These are phyloP conservation scores for Bombus impatiens DNA, from an alignment of 1,140 invertebrate species.

Conservation along the genomic window DNA sequence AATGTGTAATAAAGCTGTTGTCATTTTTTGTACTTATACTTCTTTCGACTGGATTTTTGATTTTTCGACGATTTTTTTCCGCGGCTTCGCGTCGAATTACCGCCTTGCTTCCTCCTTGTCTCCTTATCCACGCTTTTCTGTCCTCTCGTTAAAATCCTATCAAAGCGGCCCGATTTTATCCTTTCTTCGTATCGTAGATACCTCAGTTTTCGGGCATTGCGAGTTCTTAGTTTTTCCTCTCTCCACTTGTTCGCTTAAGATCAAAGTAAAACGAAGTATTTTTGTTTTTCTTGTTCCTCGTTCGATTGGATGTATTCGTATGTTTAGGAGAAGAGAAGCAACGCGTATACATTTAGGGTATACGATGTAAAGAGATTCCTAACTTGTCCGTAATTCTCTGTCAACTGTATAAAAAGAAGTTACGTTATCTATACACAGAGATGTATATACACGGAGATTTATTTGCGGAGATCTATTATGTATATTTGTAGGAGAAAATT, in stretches of 20 bases:
- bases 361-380: constrained; percentile 19
- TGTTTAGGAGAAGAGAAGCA: not conserved
- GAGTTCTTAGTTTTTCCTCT: not conserved
- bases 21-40: constrained; percentile 79
- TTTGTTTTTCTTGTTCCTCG: not conserved
- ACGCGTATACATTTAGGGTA: not conserved
- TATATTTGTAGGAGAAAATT: constrained; percentile 80
- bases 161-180: not conserved
- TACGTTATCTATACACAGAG: constrained; percentile 56
- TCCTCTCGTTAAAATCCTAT: not conserved
- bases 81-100: not conserved
- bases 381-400: constrained; percentile 14
- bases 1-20: constrained; percentile 77
- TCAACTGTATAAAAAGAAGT: not conserved
- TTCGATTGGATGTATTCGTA: not conserved
- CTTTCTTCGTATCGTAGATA: not conserved
- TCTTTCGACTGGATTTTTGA: constrained; percentile 64
- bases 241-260: not conserved
- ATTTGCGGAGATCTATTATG: constrained; percentile 78
- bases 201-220: not conserved
- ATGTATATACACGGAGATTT: constrained; percentile 49
- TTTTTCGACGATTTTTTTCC: constrained; percentile 49
- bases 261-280: not conserved
- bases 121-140: not conserved
- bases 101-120: not conserved